Percentiles rank a stretch among this genome's conserved stretches.
Conservation (phyloP, 1,140 invertebrate species). For the Macrobrachium rosenbergii region DNA sequence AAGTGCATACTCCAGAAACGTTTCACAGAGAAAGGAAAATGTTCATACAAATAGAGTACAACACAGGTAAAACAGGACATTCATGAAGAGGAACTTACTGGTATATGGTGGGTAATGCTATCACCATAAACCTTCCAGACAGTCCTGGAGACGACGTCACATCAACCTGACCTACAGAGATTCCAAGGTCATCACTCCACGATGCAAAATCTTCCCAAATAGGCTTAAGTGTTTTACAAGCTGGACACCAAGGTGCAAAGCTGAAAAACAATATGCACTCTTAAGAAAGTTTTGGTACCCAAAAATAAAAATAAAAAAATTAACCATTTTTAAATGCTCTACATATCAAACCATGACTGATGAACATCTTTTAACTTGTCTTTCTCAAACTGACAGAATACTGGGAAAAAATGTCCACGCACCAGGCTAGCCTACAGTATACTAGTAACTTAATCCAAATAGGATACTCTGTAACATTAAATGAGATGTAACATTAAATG, state of each 20-base stretch:
- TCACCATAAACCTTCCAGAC: conserved; percentile 98
- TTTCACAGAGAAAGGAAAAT: too few relatives aligned
- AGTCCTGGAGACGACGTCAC: conserved; percentile 93
- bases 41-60: too few relatives aligned
- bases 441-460: too few relatives aligned
- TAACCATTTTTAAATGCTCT: too few relatives aligned
- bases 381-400: too few relatives aligned
- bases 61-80: background rate
- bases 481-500: too few relatives aligned
- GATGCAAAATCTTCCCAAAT: conserved; percentile 90
- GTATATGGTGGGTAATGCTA: conserved; percentile 97
- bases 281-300: background rate
- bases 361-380: too few relatives aligned
- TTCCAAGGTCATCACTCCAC: conserved; percentile 83
- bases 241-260: conserved; percentile 99
- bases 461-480: too few relatives aligned
- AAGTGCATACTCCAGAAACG: too few relatives aligned
- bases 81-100: conserved; percentile 80
- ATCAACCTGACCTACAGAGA: conserved; percentile 91
- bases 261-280: conserved; percentile 73
- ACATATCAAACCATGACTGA: background rate
- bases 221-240: conserved; percentile 90
- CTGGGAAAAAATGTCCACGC: too few relatives aligned
- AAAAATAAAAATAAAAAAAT: background rate
- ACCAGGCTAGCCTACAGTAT: too few relatives aligned